Percentiles rank a stretch among this genome's conserved stretches.
Evolutionary conservation across 2,888 invertebrate species (phyloP).

Genomic region (Callosobruchus maculatus): DNA sequence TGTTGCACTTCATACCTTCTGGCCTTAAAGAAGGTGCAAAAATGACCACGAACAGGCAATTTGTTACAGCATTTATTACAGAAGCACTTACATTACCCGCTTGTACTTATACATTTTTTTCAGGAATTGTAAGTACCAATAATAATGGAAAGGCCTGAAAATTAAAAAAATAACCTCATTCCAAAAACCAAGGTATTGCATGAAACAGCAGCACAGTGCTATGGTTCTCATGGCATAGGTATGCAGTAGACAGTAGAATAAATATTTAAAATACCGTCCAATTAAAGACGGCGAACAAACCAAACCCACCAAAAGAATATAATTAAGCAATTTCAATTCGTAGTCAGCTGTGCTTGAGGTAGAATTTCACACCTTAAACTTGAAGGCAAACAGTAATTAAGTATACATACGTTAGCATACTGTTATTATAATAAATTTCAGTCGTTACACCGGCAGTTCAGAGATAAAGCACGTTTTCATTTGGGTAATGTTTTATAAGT

Average conservation of each 20-base stretch:
- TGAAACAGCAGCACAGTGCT: background rate
- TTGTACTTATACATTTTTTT: no score
- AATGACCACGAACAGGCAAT: no score
- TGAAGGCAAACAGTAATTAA: conserved; percentile 28
- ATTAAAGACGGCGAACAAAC: conserved; percentile 21
- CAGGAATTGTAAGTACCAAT: no score
- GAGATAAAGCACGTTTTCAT: conserved; percentile 30
- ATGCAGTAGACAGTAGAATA: background rate
- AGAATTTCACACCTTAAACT: conserved; percentile 28
- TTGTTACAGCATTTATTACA: no score
- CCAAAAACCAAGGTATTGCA: background rate
- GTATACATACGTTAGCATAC: conserved; percentile 29
- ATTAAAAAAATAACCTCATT: no score
- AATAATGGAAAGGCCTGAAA: no score
- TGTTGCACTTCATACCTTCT: no score
- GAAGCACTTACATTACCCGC: no score
- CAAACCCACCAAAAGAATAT: conserved; percentile 22
- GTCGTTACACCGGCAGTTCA: conserved; percentile 14
- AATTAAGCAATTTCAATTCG: conserved; percentile 32
- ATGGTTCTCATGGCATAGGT: background rate
- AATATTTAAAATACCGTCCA: conserved; percentile 16
- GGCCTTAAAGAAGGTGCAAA: no score
- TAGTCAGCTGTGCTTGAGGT: conserved; percentile 26
- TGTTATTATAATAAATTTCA: conserved; percentile 25
- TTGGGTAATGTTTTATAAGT: conserved; percentile 18